These are phyloP conservation scores for Macroramphosus scolopax DNA, from an alignment of 2,797 vertebrate genomes.

Conservation along the genomic window DNA sequence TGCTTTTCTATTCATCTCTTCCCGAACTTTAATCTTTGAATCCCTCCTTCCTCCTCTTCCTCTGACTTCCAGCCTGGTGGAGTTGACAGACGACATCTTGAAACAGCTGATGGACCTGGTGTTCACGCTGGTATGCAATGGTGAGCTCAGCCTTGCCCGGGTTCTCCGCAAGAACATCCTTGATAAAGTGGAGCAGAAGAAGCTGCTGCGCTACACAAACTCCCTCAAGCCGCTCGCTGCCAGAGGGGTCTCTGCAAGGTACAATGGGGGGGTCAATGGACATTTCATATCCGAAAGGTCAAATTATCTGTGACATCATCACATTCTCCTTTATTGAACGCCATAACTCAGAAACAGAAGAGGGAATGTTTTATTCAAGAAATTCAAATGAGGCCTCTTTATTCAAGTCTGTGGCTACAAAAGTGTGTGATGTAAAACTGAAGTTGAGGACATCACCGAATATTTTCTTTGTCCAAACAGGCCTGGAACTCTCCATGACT, in stretches of 20 bases:
- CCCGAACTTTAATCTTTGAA: not conserved
- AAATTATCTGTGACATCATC: no score
- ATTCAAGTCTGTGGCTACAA: no score
- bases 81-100: constrained; percentile 95
- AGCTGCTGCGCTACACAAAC: constrained; percentile 86
- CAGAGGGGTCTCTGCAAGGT: constrained; percentile 95
- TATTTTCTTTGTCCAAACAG: constrained; percentile 66
- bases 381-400: no score
- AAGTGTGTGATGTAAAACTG: no score
- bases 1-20: no score
- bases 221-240: constrained; percentile 92
- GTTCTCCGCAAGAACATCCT: constrained; percentile 97
- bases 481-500: constrained; percentile 96
- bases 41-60: not conserved
- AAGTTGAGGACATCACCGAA: not conserved
- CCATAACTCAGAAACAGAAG: no score
- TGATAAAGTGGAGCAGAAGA: constrained; percentile 96
- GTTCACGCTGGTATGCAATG: constrained; percentile 90
- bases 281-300: no score
- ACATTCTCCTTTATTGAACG: no score
- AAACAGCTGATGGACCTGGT: constrained; percentile 97
- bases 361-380: no score
- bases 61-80: constrained; percentile 82
- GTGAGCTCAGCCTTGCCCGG: constrained; percentile 94
- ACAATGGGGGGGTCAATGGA: no score